Conservation (phyloP, 2,797 vertebrate species). For the Hydrolagus colliei region DNA sequence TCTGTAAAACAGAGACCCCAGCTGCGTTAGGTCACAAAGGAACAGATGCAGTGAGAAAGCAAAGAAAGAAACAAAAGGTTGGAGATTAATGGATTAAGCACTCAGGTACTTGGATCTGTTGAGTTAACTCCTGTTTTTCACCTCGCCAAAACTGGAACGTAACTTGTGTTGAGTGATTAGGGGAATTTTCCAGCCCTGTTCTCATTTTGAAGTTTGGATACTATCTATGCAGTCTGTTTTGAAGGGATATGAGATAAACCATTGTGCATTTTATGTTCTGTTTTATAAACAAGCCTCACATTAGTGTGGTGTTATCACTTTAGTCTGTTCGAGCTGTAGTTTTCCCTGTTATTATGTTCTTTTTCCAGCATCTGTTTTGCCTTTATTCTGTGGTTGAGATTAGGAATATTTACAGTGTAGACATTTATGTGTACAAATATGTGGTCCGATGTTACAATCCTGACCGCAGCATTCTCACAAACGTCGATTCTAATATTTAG, state of each 20-base stretch:
- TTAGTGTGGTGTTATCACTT: too few species aligned
- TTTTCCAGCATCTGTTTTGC: too few species aligned
- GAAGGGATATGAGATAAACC: too few species aligned
- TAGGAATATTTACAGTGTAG: background rate
- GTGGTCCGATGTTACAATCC: background rate
- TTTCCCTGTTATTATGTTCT: too few species aligned
- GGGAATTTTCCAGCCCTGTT: background rate
- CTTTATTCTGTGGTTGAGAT: background rate
- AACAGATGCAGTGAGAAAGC: slow-evolving; percentile 23
- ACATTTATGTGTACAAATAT: background rate
- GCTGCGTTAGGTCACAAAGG: slow-evolving; percentile 20
- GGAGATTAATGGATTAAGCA: slow-evolving; percentile 4
- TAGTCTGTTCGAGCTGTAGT: too few species aligned
- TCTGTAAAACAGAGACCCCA: slow-evolving; percentile 15
- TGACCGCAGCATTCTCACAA: background rate
- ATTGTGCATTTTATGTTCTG: too few species aligned
- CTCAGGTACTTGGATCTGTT: background rate
- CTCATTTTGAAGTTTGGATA: background rate
- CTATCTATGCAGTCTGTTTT: too few species aligned
- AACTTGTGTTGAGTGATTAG: background rate
- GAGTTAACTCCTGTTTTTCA: background rate
- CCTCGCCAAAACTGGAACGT: background rate
- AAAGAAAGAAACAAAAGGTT: slow-evolving; percentile 14
- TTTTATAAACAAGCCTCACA: too few species aligned
- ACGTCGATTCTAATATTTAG: background rate